These are phyloP conservation scores for Microplitis deprimator DNA, from an alignment of 2,888 invertebrate species.

Conservation along the genomic window DNA sequence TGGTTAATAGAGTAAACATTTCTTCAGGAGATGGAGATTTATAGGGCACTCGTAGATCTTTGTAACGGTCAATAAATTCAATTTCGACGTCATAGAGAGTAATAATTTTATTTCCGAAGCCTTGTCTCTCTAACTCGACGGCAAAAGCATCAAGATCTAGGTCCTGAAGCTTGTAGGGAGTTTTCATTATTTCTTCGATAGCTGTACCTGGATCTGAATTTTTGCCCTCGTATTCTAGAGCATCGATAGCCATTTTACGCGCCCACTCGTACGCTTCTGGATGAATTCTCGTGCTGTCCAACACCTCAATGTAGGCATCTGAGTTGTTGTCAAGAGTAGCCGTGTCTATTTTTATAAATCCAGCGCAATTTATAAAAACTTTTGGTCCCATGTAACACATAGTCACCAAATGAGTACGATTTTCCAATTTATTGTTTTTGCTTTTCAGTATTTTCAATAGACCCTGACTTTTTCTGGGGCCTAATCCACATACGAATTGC, in stretches of 20 bases:
- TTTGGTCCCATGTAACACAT: constrained; percentile 98
- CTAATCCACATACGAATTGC: constrained; percentile 97
- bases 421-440: constrained; percentile 95
- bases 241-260: constrained; percentile 99
- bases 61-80: constrained; percentile 94
- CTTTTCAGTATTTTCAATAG: constrained; percentile 85
- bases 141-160: constrained; percentile 98
- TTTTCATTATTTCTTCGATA: constrained; percentile 96
- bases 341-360: constrained; percentile 98
- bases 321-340: constrained; percentile 94
- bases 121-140: constrained; percentile 93
- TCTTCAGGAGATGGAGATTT: constrained; percentile 88
- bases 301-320: constrained; percentile 94
- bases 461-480: constrained; percentile 93
- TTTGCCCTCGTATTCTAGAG: constrained; percentile 97
- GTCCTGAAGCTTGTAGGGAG: constrained; percentile 94
- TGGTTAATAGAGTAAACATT: constrained; percentile 94
- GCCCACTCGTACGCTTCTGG: constrained; percentile 99
- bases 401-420: constrained; percentile 95
- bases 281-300: constrained; percentile 98
- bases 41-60: constrained; percentile 87
- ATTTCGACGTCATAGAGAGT: constrained; percentile 97
- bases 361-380: constrained; percentile 98
- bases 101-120: constrained; percentile 89
- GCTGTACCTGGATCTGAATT: constrained; percentile 97